Evolutionary conservation across 2,113 vertebrate genomes (phyloP).

Genomic region (Aldabrachelys gigantea): DNA sequence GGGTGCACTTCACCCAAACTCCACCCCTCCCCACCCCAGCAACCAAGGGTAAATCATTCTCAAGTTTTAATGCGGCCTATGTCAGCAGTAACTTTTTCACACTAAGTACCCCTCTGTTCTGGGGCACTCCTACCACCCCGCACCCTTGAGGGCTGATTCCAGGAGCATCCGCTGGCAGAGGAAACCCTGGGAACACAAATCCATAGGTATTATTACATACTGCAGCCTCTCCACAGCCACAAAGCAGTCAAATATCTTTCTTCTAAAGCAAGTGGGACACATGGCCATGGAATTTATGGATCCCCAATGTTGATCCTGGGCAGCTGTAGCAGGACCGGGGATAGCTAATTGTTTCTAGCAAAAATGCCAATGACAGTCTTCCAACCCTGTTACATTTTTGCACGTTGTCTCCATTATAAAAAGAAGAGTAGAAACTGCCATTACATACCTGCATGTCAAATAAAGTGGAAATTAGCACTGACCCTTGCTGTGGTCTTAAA

Average conservation of each 20-base stretch:
- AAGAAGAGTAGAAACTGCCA: not conserved
- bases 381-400: not conserved
- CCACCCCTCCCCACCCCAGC: too few species aligned
- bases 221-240: not conserved
- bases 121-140: too few species aligned
- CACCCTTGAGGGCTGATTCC: not conserved
- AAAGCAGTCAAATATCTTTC: not conserved
- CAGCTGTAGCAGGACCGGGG: not conserved
- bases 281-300: not conserved
- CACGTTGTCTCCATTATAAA: not conserved
- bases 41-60: not conserved
- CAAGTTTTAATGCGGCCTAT: not conserved
- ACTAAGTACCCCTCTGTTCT: not conserved
- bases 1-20: not conserved
- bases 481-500: conserved; percentile 17
- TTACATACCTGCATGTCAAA: not conserved
- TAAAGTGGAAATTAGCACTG: not conserved
- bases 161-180: not conserved
- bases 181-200: not conserved
- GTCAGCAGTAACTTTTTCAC: not conserved
- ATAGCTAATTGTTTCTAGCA: not conserved
- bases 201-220: not conserved
- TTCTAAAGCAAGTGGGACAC: not conserved
- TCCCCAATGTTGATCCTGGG: not conserved
- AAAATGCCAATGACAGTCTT: not conserved